These are phyloP conservation scores for Hypercompe scribonia DNA, from an alignment of 2,888 invertebrate genomes.

Conservation along the genomic window DNA sequence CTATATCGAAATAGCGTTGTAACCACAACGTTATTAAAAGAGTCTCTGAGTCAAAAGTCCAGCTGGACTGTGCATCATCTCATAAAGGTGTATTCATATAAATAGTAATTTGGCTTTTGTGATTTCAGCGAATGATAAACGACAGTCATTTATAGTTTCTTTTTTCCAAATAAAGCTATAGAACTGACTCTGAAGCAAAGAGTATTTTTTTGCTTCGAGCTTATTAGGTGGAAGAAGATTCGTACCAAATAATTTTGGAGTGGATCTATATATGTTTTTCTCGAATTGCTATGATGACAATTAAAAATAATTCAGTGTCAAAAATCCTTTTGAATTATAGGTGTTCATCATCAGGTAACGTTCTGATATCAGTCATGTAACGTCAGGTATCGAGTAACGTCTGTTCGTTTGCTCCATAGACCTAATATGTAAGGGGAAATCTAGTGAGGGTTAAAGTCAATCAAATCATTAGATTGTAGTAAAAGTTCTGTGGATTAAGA, in stretches of 20 bases:
- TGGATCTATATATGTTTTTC: too few relatives aligned
- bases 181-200: neutral
- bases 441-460: neutral
- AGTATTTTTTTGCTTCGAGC: neutral
- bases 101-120: neutral
- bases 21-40: conserved; percentile 18
- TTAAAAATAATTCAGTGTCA: too few relatives aligned
- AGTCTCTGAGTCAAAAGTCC: conserved; percentile 48
- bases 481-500: neutral
- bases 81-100: conserved; percentile 29
- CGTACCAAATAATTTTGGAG: too few relatives aligned
- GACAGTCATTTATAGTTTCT: neutral
- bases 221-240: neutral
- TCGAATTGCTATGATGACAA: too few relatives aligned
- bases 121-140: neutral
- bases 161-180: neutral
- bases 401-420: too few relatives aligned
- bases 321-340: too few relatives aligned
- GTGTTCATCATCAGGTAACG: too few relatives aligned
- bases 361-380: too few relatives aligned
- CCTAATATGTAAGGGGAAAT: neutral
- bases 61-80: conserved; percentile 33
- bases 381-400: too few relatives aligned
- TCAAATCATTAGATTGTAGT: neutral
- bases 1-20: conserved; percentile 10